Conservation (phyloP, 2,113 vertebrate genomes). For the Pavo muticus region DNA sequence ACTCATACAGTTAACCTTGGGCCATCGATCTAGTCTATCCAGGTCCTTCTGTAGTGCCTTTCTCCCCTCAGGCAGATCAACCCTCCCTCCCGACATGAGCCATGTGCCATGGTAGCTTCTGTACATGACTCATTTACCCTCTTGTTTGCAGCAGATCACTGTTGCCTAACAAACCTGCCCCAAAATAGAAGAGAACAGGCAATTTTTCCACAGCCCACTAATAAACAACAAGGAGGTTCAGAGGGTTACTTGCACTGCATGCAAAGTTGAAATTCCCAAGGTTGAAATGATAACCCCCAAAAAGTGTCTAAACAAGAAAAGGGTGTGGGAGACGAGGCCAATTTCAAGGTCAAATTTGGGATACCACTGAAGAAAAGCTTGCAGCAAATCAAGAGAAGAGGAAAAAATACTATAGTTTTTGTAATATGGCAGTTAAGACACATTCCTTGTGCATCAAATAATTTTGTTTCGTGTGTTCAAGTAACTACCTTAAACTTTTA, state of each 20-base stretch:
- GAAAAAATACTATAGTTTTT: not conserved
- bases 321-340: not conserved
- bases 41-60: too few relatives aligned
- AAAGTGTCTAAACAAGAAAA: not conserved
- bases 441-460: not conserved
- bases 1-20: too few relatives aligned
- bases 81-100: not conserved
- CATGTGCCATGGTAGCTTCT: not conserved
- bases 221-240: not conserved
- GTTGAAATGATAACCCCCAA: not conserved
- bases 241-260: not conserved
- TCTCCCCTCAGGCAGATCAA: too few relatives aligned
- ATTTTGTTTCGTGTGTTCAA: not conserved
- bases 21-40: too few relatives aligned
- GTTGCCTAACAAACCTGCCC: not conserved
- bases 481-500: not conserved
- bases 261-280: not conserved
- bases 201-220: not conserved
- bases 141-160: not conserved
- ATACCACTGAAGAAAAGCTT: not conserved
- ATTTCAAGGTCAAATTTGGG: fast-evolving
- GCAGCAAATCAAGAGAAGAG: not conserved
- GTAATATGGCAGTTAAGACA: not conserved
- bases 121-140: not conserved
- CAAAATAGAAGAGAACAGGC: not conserved